These are phyloP conservation scores for Coccyzus lansbergi DNA, from an alignment of 2,797 vertebrate genomes.

Conservation along the genomic window DNA sequence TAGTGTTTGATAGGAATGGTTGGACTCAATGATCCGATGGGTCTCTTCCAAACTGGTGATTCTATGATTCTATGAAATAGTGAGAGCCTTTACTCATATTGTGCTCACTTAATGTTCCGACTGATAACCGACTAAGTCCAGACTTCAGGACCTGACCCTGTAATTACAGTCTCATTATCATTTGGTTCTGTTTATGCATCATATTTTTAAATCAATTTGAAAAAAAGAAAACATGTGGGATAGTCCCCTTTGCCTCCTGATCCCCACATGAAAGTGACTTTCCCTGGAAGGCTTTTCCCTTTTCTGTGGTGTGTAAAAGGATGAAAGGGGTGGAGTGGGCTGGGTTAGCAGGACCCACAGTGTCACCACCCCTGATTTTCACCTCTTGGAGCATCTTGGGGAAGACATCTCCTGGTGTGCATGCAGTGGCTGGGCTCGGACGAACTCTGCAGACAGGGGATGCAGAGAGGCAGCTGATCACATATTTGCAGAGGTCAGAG, in stretches of 20 bases:
- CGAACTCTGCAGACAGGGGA: neutral
- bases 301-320: neutral
- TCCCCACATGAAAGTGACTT: neutral
- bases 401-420: neutral
- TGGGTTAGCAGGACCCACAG: neutral
- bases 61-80: no score
- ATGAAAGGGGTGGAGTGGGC: neutral
- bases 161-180: neutral
- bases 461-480: neutral
- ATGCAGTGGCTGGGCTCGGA: neutral
- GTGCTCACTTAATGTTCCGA: neutral
- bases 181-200: neutral
- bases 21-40: no score
- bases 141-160: neutral
- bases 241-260: neutral
- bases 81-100: neutral
- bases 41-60: no score
- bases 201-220: neutral
- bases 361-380: accelerated
- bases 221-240: neutral
- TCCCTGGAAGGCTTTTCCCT: neutral
- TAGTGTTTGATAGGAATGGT: no score
- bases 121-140: neutral
- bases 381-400: neutral
- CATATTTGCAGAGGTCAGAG: neutral